These are phyloP conservation scores for Hylomyscus alleni DNA, from an alignment of 2,797 vertebrate genomes.

Conservation along the genomic window DNA sequence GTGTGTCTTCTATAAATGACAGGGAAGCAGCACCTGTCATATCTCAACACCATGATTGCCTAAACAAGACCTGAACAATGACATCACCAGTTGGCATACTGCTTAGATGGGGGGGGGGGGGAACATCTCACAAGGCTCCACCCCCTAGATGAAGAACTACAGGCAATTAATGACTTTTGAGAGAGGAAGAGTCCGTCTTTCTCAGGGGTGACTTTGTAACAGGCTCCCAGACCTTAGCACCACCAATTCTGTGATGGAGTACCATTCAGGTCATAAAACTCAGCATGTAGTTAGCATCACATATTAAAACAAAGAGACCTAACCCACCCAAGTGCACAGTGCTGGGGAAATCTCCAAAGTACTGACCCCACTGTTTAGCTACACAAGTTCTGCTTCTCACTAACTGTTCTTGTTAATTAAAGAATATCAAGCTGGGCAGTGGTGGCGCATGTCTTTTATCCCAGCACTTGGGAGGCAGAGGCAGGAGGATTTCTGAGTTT, in stretches of 20 bases:
- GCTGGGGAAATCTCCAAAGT: not conserved
- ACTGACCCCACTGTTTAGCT: not conserved
- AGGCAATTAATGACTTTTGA: not conserved
- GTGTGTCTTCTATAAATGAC: not conserved
- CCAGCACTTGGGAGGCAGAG: too few relatives aligned
- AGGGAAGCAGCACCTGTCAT: not conserved
- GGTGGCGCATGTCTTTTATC: too few relatives aligned
- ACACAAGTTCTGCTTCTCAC: not conserved
- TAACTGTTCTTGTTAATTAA: not conserved
- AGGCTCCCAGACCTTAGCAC: not conserved
- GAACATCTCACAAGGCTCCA: not conserved
- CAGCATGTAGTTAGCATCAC: not conserved
- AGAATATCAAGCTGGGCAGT: not conserved
- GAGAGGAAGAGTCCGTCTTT: not conserved
- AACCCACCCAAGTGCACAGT: not conserved
- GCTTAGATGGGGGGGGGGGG: not conserved
- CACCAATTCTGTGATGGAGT: not conserved
- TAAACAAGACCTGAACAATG: not conserved
- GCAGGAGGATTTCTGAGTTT: too few relatives aligned
- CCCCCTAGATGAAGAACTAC: not conserved
- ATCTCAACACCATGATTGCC: not conserved
- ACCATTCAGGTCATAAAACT: not conserved
- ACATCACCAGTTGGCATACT: not conserved
- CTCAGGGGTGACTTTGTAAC: not conserved
- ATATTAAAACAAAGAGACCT: not conserved